Evolutionary conservation across 2,888 invertebrate genomes (phyloP).

Genomic region (Asteroscopus sphinx): DNA sequence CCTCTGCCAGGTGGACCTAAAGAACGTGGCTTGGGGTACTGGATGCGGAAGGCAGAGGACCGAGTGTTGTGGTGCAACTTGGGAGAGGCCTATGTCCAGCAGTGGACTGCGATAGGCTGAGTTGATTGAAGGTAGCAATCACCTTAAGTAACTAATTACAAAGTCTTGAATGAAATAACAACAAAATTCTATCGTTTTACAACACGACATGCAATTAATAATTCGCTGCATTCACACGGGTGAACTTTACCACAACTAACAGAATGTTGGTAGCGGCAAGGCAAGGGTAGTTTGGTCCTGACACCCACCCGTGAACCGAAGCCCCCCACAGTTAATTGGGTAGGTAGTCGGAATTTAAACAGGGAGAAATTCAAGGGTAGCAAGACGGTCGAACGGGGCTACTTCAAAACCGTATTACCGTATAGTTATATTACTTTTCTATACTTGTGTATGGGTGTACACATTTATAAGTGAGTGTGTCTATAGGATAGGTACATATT

Average conservation of each 20-base stretch:
- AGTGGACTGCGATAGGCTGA: no score
- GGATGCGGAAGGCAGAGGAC: no score
- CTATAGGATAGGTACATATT: no score
- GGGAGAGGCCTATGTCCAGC: no score
- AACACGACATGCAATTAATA: background rate
- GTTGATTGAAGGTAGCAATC: no score
- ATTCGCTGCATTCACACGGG: background rate
- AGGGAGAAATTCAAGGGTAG: constrained; percentile 5
- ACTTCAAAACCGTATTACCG: background rate
- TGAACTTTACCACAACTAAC: background rate
- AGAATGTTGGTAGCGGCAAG: background rate
- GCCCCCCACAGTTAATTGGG: constrained; percentile 12
- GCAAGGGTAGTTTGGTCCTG: background rate
- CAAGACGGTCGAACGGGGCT: background rate
- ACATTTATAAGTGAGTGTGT: background rate
- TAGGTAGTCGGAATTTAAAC: background rate
- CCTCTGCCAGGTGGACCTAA: no score
- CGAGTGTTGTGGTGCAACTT: no score
- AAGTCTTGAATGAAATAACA: no score
- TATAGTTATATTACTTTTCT: constrained; percentile 16
- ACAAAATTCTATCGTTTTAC: background rate
- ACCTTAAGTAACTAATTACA: no score
- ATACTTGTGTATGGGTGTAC: background rate
- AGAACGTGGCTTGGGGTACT: no score
- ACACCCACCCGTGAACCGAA: background rate